Base-by-base conservation (phyloP, 1,140 invertebrate species). In the Centruroides vittatus region DNA sequence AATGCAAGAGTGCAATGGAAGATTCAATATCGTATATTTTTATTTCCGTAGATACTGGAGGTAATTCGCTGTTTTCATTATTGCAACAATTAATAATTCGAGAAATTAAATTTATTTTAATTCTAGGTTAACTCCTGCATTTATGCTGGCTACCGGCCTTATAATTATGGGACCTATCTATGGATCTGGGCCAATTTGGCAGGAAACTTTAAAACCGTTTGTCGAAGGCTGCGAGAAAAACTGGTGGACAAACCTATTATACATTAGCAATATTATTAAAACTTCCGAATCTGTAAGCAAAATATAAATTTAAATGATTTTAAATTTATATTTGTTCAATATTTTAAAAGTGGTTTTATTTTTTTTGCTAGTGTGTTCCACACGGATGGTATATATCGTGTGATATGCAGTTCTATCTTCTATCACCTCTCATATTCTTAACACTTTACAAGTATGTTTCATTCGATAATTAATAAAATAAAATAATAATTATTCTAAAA, bases 371-470 rank as follows among this genome's bases (percentile, higher is more conserved):
- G 65, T 72, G 71, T 61, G 65, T 71, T 56, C 58, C 60, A 10
- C 69, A 69, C 62, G 65, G 70, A n/a, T 72, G 69, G 67, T 72
- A 69, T 64, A 62, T 71, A 54, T 70, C 68, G 0, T 69, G 68
- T 57, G 71, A 72, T 49, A 69, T 72, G 61, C 71, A 72, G 60
- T 72, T 72, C 58, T 71, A 67, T 49, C 35, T 70, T 5, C 65
- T 71, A 47, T 66, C 64, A 46, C 71, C 71, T 10, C 13, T 72
- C 5, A 58, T 72, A 8, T 56, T 72, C 4, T 58, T 71, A 8
- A 68, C 68, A 13, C 55, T 72, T 10, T 68, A 66, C 47, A 65
- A 58, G 65, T 64, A 50, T 48, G 56, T 41, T 41, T 41, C 8
- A 41, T 23, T 23, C 2, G 23, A 23, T 23, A 23, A 23, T 23